phyloP scores from a whole-genome alignment of 2,888 invertebrate species.

The Thumatha senex region DNA sequence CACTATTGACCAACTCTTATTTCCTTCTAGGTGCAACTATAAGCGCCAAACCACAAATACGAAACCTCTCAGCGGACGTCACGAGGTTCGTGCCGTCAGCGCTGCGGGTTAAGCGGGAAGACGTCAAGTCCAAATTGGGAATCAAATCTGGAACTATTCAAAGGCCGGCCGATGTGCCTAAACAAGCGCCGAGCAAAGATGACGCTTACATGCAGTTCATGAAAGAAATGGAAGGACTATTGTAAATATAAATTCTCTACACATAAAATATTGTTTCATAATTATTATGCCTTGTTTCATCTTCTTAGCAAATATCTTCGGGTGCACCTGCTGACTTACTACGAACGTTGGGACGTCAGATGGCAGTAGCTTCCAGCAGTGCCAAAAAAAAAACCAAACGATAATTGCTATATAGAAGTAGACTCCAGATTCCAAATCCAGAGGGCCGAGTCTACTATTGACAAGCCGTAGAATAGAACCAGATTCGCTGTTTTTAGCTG shows the following conservation, averaged over 20 bases:
- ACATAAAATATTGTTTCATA: not conserved
- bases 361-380: too few relatives aligned
- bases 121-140: slow-evolving; percentile 85
- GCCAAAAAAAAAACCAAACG: too few relatives aligned
- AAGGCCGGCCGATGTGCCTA: slow-evolving; percentile 77
- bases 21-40: slow-evolving; percentile 88
- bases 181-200: slow-evolving; percentile 90
- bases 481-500: too few relatives aligned
- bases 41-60: slow-evolving; percentile 98
- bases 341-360: too few relatives aligned
- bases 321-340: too few relatives aligned
- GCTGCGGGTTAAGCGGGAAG: slow-evolving; percentile 94
- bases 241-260: slow-evolving; percentile 76
- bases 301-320: not conserved
- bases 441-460: too few relatives aligned
- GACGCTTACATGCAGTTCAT: slow-evolving; percentile 99
- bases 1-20: too few relatives aligned
- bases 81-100: slow-evolving; percentile 98
- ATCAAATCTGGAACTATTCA: slow-evolving; percentile 76
- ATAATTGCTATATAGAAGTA: too few relatives aligned
- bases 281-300: not conserved
- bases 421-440: too few relatives aligned
- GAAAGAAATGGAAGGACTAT: slow-evolving; percentile 98
- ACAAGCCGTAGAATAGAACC: too few relatives aligned
- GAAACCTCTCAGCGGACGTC: slow-evolving; percentile 96